Evolutionary conservation across 2,113 vertebrate genomes (phyloP), one percentile per base, ranked within the genome.

Genomic region (Cyanoliseus patagonus): DNA sequence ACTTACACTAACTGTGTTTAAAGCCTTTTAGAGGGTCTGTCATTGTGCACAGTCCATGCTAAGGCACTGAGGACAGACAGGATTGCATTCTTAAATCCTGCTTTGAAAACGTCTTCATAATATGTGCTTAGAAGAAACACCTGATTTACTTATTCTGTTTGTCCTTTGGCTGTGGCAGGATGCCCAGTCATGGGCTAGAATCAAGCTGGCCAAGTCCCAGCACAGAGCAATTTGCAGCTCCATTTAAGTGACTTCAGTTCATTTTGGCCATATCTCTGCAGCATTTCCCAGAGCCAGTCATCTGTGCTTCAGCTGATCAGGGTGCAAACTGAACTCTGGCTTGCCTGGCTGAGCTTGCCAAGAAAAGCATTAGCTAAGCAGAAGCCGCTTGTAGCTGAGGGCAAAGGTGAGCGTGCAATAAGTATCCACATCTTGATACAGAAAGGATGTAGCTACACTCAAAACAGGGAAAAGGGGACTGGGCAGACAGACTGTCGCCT

Each of bases 291-390:
- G 83, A 85, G 83, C 57, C 86, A 88, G 83, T 86, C 92, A 83
- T 93, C 78, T 86, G 76, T 76, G 76, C 74, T 75, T 94, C 95
- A 90, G 79, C 94, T 91, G 91, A 82, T 46, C 1, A 0, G 69
- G 47, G 66, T 84, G 88, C 90, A 88, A 92, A 64, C 57, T 94
- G 96, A 94, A 95, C 96, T 94, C 95, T 87, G 91, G 27, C 92
- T 94, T 84, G 80, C 70, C 70, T 67, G 79, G 74, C 75, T 77
- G 57, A 91, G 83, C 77, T 53, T 93, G 91, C 94, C 92, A 94
- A 95, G 78, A 95, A 94, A 95, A 94, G 88, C 92, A 95, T 95
- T 94, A 94, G 92, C 86, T 92, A 91, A 94, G 91, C 88, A 92
- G 86, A 94, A 96, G 73, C 64, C 92, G 81, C 83, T 89, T 91